phyloP scores from a whole-genome alignment of 2,797 vertebrate genomes.

The Mionectes olivaceus region DNA sequence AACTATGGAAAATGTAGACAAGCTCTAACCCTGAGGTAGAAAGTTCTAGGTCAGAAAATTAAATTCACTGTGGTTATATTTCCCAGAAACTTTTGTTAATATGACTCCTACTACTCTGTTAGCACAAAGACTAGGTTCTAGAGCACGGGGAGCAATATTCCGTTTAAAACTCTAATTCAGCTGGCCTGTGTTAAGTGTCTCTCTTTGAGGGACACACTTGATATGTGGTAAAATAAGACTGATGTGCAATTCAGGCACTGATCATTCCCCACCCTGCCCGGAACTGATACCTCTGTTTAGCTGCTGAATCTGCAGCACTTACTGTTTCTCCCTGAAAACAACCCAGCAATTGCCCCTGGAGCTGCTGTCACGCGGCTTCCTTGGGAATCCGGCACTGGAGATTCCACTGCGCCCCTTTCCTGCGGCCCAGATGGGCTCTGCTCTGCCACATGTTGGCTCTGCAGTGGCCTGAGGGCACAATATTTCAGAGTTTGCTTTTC shows the following conservation, averaged over 20 bases:
- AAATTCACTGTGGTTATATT: not conserved
- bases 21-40: not conserved
- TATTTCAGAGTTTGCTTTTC: not conserved
- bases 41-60: not conserved
- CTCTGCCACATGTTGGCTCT: not conserved
- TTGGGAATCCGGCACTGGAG: not conserved
- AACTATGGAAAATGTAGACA: not conserved
- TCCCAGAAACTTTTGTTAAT: not conserved
- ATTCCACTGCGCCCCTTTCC: not conserved
- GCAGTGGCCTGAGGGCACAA: not conserved
- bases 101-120: not conserved
- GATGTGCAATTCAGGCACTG: not conserved
- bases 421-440: not conserved
- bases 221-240: not conserved
- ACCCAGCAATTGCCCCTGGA: not conserved
- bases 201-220: not conserved
- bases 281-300: not conserved
- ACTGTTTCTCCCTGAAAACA: not conserved
- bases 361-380: not conserved
- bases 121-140: not conserved
- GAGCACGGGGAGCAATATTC: accelerated
- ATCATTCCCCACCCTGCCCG: not conserved
- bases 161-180: not conserved
- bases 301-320: conserved; percentile 3
- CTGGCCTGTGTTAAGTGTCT: not conserved